Conservation (phyloP, 1,140 invertebrate species). For the Zaprionus camerounensis region DNA sequence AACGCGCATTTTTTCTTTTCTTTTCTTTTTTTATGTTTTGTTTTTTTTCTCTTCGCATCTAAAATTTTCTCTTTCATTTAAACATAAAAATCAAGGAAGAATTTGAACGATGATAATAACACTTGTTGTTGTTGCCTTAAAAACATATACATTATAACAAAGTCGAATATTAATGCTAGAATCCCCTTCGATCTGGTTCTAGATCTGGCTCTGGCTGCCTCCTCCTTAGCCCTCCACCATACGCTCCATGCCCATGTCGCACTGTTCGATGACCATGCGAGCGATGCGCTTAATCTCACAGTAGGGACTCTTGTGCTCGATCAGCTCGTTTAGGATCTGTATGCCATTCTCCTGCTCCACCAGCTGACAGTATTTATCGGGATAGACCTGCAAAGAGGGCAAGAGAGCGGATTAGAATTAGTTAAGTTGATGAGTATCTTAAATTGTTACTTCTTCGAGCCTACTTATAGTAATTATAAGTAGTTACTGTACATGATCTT, state of each 20-base stretch:
- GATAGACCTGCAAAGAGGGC: constrained; percentile 67
- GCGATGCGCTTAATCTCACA: constrained; percentile 88
- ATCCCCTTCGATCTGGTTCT: background rate
- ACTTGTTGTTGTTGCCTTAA: constrained; percentile 59
- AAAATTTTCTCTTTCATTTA: constrained; percentile 32
- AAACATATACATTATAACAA: constrained; percentile 74
- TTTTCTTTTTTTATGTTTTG: constrained; percentile 24
- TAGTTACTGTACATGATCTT: background rate
- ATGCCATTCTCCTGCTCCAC: constrained; percentile 94
- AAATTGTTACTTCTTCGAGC: too few relatives aligned
- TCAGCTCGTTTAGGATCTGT: constrained; percentile 88
- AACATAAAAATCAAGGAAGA: constrained; percentile 57
- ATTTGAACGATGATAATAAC: constrained; percentile 71
- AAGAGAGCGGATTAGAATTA: background rate
- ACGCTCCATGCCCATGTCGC: constrained; percentile 76
- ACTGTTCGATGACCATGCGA: constrained; percentile 88
- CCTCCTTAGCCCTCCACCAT: constrained; percentile 71
- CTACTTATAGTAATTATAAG: too few relatives aligned
- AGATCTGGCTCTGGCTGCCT: background rate
- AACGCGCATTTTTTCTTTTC: constrained; percentile 25
- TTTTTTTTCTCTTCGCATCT: constrained; percentile 19
- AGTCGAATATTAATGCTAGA: constrained; percentile 55
- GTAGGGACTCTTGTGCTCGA: constrained; percentile 87
- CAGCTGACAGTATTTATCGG: constrained; percentile 95
- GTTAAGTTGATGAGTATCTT: too few relatives aligned